Percentiles rank a stretch among this genome's conserved stretches.
phyloP scores from a whole-genome alignment of 1,140 invertebrate species.

The Drosophila sproati region DNA sequence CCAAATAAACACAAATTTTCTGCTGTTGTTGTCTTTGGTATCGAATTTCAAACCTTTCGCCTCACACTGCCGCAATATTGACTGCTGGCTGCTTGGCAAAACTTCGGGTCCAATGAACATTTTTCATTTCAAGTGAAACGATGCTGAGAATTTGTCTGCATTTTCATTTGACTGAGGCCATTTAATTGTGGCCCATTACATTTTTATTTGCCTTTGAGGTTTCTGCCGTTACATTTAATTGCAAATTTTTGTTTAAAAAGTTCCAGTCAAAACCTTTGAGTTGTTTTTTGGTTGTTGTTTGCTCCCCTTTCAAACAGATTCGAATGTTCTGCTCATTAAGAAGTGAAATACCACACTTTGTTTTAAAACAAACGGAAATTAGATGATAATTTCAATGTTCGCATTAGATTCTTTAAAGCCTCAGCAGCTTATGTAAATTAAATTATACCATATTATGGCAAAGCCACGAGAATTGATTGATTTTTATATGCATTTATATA shows the following conservation, averaged over 20 bases:
- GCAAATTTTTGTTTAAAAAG: conserved; percentile 66
- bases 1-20: conserved; percentile 52
- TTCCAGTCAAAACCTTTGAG: conserved; percentile 18
- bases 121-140: conserved; percentile 68
- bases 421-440: conserved; percentile 2
- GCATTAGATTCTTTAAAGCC: conserved; percentile 23
- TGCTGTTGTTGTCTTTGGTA: conserved; percentile 49
- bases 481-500: conserved; percentile 41
- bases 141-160: conserved; percentile 60
- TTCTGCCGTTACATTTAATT: conserved; percentile 73
- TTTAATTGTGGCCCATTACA: conserved; percentile 73
- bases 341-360: conserved; percentile 50
- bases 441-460: conserved; percentile 46
- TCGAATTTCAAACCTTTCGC: conserved; percentile 65
- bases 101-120: conserved; percentile 53
- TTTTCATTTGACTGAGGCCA: conserved; percentile 24
- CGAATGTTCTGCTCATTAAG: conserved; percentile 68
- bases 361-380: conserved; percentile 31
- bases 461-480: conserved; percentile 67
- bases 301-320: conserved; percentile 8
- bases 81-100: conserved; percentile 9
- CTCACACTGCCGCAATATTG: background rate
- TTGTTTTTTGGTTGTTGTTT: conserved; percentile 7
- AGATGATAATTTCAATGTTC: conserved; percentile 20
- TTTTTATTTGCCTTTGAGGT: conserved; percentile 76